Conservation (phyloP, 1,140 invertebrate species). For the Leptopilina boulardi region DNA sequence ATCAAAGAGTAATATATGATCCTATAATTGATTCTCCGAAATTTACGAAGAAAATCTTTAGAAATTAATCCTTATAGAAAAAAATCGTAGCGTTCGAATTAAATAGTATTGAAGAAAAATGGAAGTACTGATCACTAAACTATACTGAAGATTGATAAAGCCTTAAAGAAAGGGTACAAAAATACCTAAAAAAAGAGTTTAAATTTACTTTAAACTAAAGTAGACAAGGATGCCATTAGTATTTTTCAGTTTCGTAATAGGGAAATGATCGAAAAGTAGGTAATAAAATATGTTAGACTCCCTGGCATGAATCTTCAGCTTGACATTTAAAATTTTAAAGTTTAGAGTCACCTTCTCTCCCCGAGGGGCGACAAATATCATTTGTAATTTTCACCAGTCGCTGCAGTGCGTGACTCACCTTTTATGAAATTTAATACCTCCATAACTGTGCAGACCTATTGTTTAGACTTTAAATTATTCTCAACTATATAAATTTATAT, state of each 20-base stretch:
- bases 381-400: constrained; percentile 13
- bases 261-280: neutral
- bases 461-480: too few species aligned
- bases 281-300: neutral
- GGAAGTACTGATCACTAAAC: too few species aligned
- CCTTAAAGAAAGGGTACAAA: too few species aligned
- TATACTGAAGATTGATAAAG: too few species aligned
- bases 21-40: neutral
- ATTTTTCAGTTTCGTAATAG: neutral
- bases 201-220: neutral
- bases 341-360: neutral
- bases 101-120: too few species aligned
- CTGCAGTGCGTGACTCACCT: constrained; percentile 9
- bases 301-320: neutral
- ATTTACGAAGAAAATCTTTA: neutral
- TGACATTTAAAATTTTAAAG: constrained; percentile 8
- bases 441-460: too few species aligned
- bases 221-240: neutral
- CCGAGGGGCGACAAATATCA: neutral
- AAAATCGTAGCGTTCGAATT: too few species aligned
- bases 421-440: constrained; percentile 5
- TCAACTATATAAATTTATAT: too few species aligned
- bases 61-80: neutral
- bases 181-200: neutral
- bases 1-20: neutral